These are phyloP conservation scores for Rhyzopertha dominica DNA, from an alignment of 1,140 invertebrate genomes.

Conservation along the genomic window DNA sequence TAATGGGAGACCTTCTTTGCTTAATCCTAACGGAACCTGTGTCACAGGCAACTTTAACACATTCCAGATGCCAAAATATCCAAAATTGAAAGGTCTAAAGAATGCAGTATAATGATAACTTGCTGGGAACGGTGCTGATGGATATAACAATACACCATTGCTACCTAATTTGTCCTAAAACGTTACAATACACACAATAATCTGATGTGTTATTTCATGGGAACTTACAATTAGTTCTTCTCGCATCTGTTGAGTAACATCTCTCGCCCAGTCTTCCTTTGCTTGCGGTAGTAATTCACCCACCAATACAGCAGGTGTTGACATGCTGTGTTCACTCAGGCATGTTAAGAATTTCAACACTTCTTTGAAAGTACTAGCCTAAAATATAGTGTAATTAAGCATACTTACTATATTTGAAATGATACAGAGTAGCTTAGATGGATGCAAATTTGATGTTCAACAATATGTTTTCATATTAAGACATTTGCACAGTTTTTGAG, in stretches of 20 bases:
- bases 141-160: slow-evolving; percentile 79
- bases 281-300: slow-evolving; percentile 60
- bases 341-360: slow-evolving; percentile 54
- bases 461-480: too few relatives aligned
- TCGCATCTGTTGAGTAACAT: slow-evolving; percentile 54
- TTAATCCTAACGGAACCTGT: slow-evolving; percentile 71
- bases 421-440: too few relatives aligned
- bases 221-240: slow-evolving; percentile 56
- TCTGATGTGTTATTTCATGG: too few relatives aligned
- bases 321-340: slow-evolving; percentile 56
- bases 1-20: slow-evolving; percentile 65
- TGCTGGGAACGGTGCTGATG: slow-evolving; percentile 70
- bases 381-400: too few relatives aligned
- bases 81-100: slow-evolving; percentile 76
- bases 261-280: slow-evolving; percentile 57
- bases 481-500: too few relatives aligned
- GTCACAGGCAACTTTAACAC: slow-evolving; percentile 74
- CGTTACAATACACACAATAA: too few relatives aligned
- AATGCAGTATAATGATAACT: slow-evolving; percentile 77
- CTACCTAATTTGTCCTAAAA: too few relatives aligned
- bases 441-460: too few relatives aligned
- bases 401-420: too few relatives aligned
- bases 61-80: slow-evolving; percentile 84
- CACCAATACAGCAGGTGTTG: slow-evolving; percentile 62
- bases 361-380: slow-evolving; percentile 50